Evolutionary conservation across 2,797 vertebrate genomes (phyloP).

Genomic region (Lithobates sylvaticus): DNA sequence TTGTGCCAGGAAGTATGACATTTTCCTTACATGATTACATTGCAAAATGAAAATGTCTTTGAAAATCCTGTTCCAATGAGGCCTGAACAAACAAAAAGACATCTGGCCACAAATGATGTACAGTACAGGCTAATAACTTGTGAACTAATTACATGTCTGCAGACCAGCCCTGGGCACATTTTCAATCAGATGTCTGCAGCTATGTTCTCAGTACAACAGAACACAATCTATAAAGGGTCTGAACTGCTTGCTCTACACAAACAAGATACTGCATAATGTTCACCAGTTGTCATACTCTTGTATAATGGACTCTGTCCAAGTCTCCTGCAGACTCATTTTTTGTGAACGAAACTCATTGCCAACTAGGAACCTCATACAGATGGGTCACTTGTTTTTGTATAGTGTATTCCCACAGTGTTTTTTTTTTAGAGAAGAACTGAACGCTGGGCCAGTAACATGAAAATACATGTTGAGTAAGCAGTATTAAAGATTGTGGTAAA

Average conservation of each 20-base stretch:
- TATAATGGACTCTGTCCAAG: conserved; percentile 43
- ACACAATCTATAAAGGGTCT: conserved; percentile 39
- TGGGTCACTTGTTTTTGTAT: not conserved
- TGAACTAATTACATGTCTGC: conserved; percentile 45
- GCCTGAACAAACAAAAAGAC: conserved; percentile 48
- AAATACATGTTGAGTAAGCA: not conserved
- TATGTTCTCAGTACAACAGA: conserved; percentile 15
- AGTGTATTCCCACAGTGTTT: not conserved
- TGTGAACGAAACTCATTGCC: conserved; percentile 20
- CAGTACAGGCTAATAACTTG: conserved; percentile 24
- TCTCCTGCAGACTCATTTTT: conserved; percentile 38
- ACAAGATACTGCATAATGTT: conserved; percentile 49
- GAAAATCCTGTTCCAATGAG: conserved; percentile 14
- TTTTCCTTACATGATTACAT: conserved; percentile 9
- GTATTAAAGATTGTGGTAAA: too few relatives aligned
- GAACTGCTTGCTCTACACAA: conserved; percentile 29
- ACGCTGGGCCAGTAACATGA: not conserved
- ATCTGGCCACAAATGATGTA: conserved; percentile 36
- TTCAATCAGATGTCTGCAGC: conserved; percentile 55
- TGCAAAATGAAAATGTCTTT: conserved; percentile 1
- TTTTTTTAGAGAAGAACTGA: not conserved
- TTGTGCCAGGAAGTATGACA: conserved; percentile 17
- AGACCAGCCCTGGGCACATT: conserved; percentile 38
- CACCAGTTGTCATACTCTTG: conserved; percentile 46
- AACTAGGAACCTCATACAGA: conserved; percentile 11